These are phyloP conservation scores for Sapajus apella DNA, from an alignment of 2,113 vertebrate species.

Conservation along the genomic window DNA sequence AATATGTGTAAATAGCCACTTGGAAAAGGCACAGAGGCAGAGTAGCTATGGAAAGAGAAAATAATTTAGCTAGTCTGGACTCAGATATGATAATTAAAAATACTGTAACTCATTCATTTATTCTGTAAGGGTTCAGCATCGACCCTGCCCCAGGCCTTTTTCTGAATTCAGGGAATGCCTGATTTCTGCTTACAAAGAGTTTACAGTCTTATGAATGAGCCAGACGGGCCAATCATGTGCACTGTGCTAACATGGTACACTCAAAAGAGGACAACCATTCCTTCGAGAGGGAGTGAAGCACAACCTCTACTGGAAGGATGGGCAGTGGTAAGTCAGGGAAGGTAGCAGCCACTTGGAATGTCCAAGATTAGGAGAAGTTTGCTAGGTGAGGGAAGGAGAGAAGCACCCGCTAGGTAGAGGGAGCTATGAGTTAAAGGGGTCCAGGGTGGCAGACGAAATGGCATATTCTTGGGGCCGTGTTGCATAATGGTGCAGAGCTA, in stretches of 20 bases:
- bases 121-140: background rate
- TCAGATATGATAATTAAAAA: background rate
- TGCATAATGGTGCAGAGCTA: background rate
- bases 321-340: background rate
- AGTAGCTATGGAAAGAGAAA: background rate
- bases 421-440: background rate
- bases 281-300: background rate
- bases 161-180: background rate
- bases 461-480: too few relatives aligned
- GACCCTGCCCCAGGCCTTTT: background rate
- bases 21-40: background rate
- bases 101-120: background rate
- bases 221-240: background rate
- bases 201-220: background rate
- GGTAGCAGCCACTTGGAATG: rapidly evolving
- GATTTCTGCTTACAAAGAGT: background rate
- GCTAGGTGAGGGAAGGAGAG: background rate
- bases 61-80: background rate
- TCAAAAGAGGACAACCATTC: background rate
- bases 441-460: background rate
- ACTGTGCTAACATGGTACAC: background rate
- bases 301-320: background rate
- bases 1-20: background rate
- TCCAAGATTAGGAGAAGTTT: background rate
- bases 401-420: background rate